These are phyloP conservation scores for Endotricha flammealis DNA, from an alignment of 2,888 invertebrate species.

Conservation along the genomic window DNA sequence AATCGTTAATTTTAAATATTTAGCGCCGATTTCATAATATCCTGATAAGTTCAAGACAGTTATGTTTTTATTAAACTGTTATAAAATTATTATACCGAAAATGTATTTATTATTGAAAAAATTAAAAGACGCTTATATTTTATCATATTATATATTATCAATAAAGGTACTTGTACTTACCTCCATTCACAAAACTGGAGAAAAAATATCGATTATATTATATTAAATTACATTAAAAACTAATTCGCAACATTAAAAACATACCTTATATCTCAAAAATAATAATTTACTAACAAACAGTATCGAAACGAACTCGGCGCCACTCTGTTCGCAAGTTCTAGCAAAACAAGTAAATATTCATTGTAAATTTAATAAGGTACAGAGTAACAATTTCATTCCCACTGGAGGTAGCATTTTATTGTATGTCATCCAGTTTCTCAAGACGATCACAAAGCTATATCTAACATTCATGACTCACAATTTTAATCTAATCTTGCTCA, in stretches of 20 bases:
- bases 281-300: constrained; percentile 77
- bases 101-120: too few relatives aligned
- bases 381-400: constrained; percentile 10
- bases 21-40: too few relatives aligned
- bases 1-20: too few relatives aligned
- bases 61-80: too few relatives aligned
- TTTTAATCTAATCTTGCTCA: constrained; percentile 19
- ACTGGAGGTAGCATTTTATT: constrained; percentile 11
- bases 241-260: constrained; percentile 73
- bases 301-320: constrained; percentile 20
- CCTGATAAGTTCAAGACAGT: too few relatives aligned
- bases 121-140: constrained; percentile 34
- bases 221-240: constrained; percentile 73
- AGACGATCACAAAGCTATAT: background rate
- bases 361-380: background rate
- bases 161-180: constrained; percentile 60
- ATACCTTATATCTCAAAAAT: constrained; percentile 75
- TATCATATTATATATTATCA: constrained; percentile 63
- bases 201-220: constrained; percentile 64
- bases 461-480: constrained; percentile 9
- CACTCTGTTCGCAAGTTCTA: background rate
- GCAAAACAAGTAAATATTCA: constrained; percentile 4
- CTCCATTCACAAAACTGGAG: constrained; percentile 53
- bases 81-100: too few relatives aligned
- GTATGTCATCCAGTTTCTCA: background rate